phyloP scores from a whole-genome alignment of 2,797 vertebrate species.

The Xiphophorus birchmanni region DNA sequence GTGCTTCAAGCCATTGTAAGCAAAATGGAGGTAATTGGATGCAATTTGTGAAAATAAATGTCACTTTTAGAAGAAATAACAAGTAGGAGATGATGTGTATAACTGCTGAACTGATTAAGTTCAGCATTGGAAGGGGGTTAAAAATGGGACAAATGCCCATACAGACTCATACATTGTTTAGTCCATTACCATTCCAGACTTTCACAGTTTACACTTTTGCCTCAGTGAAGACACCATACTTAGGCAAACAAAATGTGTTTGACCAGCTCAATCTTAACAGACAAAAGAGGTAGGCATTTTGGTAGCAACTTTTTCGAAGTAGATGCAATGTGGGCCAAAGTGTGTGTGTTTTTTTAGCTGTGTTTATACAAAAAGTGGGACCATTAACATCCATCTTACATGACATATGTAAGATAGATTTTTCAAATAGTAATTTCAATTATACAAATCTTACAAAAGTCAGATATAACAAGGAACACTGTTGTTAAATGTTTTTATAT shows the following conservation, averaged over 20 bases:
- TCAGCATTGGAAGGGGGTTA: not conserved
- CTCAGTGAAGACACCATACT: not conserved
- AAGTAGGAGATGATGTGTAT: not conserved
- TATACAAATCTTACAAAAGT: not conserved
- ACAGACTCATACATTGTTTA: not conserved
- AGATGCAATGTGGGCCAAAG: not conserved
- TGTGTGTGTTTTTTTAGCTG: not conserved
- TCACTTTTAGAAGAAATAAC: not conserved
- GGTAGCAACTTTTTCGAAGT: not conserved
- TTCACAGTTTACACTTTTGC: not conserved
- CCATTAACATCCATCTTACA: no score
- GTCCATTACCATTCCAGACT: not conserved
- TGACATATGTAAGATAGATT: no score
- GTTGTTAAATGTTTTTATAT: not conserved
- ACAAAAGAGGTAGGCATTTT: not conserved
- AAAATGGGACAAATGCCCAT: not conserved
- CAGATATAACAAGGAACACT: not conserved
- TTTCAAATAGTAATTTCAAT: not conserved
- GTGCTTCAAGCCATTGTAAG: not conserved
- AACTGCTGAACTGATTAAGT: not conserved
- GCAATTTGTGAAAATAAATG: not conserved
- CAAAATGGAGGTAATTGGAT: conserved; percentile 2
- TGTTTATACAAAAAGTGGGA: not conserved
- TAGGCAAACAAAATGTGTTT: not conserved
- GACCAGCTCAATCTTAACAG: not conserved